phyloP scores from a whole-genome alignment of 2,113 vertebrate species.

The Herpetotheres cachinnans region DNA sequence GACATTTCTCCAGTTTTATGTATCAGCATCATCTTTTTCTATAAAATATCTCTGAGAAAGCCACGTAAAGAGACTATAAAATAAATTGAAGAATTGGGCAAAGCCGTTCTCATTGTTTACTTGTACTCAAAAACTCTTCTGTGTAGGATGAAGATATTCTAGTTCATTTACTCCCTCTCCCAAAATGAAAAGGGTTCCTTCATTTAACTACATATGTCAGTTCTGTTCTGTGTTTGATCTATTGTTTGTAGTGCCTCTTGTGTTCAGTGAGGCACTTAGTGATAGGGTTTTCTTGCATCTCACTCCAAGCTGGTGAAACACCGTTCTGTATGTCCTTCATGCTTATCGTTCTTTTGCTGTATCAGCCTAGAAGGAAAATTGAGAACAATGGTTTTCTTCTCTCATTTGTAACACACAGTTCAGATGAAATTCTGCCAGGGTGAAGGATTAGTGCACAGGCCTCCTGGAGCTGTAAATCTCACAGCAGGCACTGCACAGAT shows the following conservation, averaged over 20 bases:
- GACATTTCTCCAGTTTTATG: not conserved
- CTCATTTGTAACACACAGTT: not conserved
- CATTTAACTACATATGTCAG: not conserved
- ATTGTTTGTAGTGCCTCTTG: not conserved
- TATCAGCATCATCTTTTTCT: not conserved
- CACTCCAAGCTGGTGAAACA: not conserved
- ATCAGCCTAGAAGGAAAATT: not conserved
- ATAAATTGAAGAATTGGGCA: not conserved
- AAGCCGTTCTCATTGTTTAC: not conserved
- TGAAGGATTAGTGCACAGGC: not conserved
- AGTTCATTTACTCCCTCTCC: not conserved
- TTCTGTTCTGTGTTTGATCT: not conserved
- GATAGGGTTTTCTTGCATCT: not conserved
- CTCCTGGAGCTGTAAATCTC: constrained; percentile 12
- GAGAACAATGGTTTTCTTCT: not conserved
- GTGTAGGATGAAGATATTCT: not conserved
- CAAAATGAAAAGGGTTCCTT: not conserved
- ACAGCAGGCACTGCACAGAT: not conserved
- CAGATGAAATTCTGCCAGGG: not conserved
- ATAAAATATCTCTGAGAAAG: not conserved
- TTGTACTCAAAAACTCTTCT: not conserved
- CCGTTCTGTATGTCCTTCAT: not conserved
- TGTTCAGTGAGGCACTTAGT: not conserved
- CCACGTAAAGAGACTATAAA: rapidly evolving
- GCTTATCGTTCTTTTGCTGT: not conserved